Evolutionary conservation across 1,140 invertebrate genomes (phyloP).

Genomic region (Drosophila azteca): DNA sequence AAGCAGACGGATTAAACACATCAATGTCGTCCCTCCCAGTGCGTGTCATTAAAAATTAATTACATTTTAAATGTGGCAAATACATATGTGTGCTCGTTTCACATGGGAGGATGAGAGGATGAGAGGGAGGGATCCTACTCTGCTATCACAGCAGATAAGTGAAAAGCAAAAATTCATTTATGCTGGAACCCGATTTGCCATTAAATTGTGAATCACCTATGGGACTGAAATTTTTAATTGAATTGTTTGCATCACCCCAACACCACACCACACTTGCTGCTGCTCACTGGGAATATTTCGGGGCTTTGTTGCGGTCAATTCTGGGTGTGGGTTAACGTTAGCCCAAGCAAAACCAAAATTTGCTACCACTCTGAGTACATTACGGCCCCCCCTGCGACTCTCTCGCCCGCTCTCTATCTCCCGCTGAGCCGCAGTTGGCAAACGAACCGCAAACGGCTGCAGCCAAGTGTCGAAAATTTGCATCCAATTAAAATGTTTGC

Average conservation of each 20-base stretch:
- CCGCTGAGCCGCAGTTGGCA: slow-evolving; percentile 33
- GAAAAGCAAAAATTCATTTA: slow-evolving; percentile 58
- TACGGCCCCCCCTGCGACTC: background rate
- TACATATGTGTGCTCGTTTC: slow-evolving; percentile 37
- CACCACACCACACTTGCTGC: background rate
- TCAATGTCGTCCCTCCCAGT: slow-evolving; percentile 13
- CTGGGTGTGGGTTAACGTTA: slow-evolving; percentile 18
- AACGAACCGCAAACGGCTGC: slow-evolving; percentile 36
- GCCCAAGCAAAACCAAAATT: slow-evolving; percentile 21
- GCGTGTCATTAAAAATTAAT: slow-evolving; percentile 67
- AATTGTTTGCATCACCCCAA: slow-evolving; percentile 59
- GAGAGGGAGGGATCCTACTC: slow-evolving; percentile 10
- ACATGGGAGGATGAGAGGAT: background rate
- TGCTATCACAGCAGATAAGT: slow-evolving; percentile 30
- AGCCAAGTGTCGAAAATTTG: slow-evolving; percentile 59
- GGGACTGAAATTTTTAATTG: slow-evolving; percentile 53
- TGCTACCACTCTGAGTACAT: slow-evolving; percentile 7
- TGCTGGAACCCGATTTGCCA: slow-evolving; percentile 38
- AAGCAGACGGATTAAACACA: slow-evolving; percentile 36
- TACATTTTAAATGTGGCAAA: slow-evolving; percentile 63
- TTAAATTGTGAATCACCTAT: slow-evolving; percentile 31
- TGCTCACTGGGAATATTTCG: slow-evolving; percentile 31
- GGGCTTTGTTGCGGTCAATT: slow-evolving; percentile 59
- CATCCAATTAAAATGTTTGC: slow-evolving; percentile 70
- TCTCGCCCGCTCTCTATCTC: background rate